Evolutionary conservation across 2,113 vertebrate genomes (phyloP), one percentile per base, ranked within the genome.

Genomic region (Arenaria interpres): DNA sequence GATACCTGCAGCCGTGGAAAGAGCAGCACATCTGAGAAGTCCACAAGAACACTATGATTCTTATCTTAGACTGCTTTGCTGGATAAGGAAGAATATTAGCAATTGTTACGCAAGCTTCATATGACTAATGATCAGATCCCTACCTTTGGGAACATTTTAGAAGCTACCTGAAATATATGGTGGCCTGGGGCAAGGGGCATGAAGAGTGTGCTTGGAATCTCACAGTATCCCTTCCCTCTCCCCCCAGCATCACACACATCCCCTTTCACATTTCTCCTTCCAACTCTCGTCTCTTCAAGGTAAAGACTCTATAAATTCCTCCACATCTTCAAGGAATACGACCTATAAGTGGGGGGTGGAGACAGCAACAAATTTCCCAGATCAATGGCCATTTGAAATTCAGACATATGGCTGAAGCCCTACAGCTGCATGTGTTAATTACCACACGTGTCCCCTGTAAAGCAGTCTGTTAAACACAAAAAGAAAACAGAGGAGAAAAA

Each of bases 381-480:
- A 98, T 98, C 97, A 98, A 97, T 97, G 96, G 97, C 97, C 94
- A 98, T 98, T 98, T 98, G 98, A 98, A 97, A 98, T 97, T 95
- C 96, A 98, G 93, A 97, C 98, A 98, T 97, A 98, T 97, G 98
- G 98, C 88, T 90, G 67, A 85, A 97, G 97, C 96, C 97, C 98
- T 96, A 97, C 97, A 97, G 93, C 96, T 90, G 97, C 96, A 98
- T 75, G 97, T 98, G 98, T 98, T 98, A 98, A 98, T 98, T 97
- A 98, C 98, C 97, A 97, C 98, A 98, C 93, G 92, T 98, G 97
- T 97, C 96, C 95, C 98, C 96, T 95, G 88, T 98, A 98, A 98
- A 98, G 98, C 97, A 95, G 97, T 98, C 96, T 89, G 84, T 97
- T 97, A 97, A 98, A 97, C 93, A 97, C 97, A 97, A 97, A 96